Base-by-base conservation (phyloP, 2,888 invertebrate species). In the Metalampra italica region DNA sequence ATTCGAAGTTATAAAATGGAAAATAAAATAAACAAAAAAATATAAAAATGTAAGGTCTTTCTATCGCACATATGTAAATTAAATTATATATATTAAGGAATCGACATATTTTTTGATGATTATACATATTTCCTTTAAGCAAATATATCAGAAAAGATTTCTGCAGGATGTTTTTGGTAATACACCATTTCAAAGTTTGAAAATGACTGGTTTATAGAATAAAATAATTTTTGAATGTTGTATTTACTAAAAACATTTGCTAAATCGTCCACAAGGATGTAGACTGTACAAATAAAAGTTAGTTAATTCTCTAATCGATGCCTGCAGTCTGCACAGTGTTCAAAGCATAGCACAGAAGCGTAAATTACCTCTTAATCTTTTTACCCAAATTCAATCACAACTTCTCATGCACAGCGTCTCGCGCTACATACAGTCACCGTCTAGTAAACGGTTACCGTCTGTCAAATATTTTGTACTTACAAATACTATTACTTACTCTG, bases 91-190 rank as follows among this genome's bases (percentile, higher is more conserved):
- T 11, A 40, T 40, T n/a, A 22, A 40, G 43, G 44, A 39, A 37
- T 48, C 11, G 44, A 44, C 13, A 49, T 49, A 49, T 45, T 45
- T 48, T 45, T 47, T 29, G 32, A 51, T 59, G 52, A 63, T 69
- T 70, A 66, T 72, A 75, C 71, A 72, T 71, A 73, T 71, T 69
- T 67, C 57, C 60, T 58, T 54, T 63, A 59, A 59, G 59, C 65
- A 64, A 65, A 71, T 72, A 71, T 72, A 72, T 72, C 73, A 72
- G 71, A 68, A 75, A 78, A 71, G 71, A 75, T 78, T 77, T 75
- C 68, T 57, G 64, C 61, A 60, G 69, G 68, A 66, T 70, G 65
- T 75, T 71, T 71, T 68, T 71, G 69, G 59, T 56, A 59, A 67
- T 60, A 53, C 53, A 45, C 43, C 51, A 50, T 56, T 13, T n/a